Evolutionary conservation across 2,888 invertebrate genomes (phyloP), one percentile per base, ranked within the genome.

Genomic region (Lasioglossum zephyrum): DNA sequence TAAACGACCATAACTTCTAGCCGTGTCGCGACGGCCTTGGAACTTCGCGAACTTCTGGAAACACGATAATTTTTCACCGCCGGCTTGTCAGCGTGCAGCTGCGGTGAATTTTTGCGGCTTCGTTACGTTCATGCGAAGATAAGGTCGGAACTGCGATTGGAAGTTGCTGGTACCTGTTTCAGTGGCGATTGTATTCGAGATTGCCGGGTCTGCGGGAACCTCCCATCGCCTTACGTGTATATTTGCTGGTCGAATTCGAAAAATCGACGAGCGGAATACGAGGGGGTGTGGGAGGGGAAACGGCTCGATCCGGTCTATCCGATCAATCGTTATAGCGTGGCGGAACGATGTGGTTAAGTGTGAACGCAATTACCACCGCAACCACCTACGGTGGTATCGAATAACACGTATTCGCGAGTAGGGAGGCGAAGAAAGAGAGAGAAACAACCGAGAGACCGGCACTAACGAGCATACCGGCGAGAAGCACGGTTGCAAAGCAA

Each of bases 301-400:
- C 69, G 41, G n/a, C 47, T 47, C 57, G 74, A 73, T 78, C 39
- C 74, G 31, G 79, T 75, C 72, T 80, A 63, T 49, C 88, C 76
- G 78, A 78, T 77, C 79, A 89, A 88, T 90, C 89, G 84, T 88
- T 92, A 91, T 86, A 84, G 87, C 83, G 73, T 36, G 69, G 74
- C 79, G 87, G 88, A 63, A 85, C 90, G 89, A 89, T 89, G 90
- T 90, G 91, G 91, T 92, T 93, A 91, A 94, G 94, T 92, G 93
- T 94, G 94, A 94, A 94, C 92, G 93, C 93, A 93, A 94, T 94
- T 94, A 94, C 94, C 91, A 87, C 88, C 89, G 91, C 91, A 93
- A 93, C 93, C 93, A 92, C 93, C 93, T 93, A 93, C 92, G 91
- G 92, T 90, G 92, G 93, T 93, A 92, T 94, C 94, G 93, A 92